Evolutionary conservation across 2,888 invertebrate species (phyloP), one percentile per base, ranked within the genome.

Genomic region (Cerceris ruficornis): DNA sequence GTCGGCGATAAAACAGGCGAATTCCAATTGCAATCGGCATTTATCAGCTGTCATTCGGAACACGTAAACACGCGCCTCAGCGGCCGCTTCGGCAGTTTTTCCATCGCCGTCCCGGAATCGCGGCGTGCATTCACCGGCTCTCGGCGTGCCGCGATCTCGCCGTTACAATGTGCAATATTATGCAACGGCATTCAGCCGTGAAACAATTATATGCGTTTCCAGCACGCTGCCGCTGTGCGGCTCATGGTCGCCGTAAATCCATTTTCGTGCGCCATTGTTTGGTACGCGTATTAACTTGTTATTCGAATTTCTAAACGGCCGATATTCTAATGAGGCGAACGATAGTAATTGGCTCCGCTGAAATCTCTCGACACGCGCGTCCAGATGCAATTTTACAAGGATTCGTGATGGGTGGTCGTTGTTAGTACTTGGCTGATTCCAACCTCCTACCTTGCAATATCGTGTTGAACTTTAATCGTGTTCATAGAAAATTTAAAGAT

Each of bases 181-280:
- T 80, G 85, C 85, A 74, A 67, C 72, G 52, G 85, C 77, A 76
- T 84, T 76, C 85, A 84, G 57, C 84, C 82, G 82, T 82, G 82
- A 85, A 84, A 82, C 84, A 85, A 85, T 85, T 85, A 85, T 82
- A 85, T 65, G 82, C 75, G 75, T 78, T 82, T 83, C 83, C 54
- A 83, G 71, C 73, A 73, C 67, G 67, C 70, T 82, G 74, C 54
- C 61, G 67, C 70, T 66, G 73, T 70, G 66, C 73, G 80, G 69
- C 77, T 52, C 84, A 77, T 82, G 77, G 68, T 77, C 75, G 77
- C 77, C 84, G 83, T 85, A 85, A 85, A 85, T 85, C 85, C 82
- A 83, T 85, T 83, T 83, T 80, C 77, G 68, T 62, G 58, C 72
- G 62, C 73, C 58, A 83, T 83, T 83, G 83, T 85, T 83, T 82